These are phyloP conservation scores for Tragelaphus scriptus DNA, from an alignment of 2,113 vertebrate species.

Conservation along the genomic window DNA sequence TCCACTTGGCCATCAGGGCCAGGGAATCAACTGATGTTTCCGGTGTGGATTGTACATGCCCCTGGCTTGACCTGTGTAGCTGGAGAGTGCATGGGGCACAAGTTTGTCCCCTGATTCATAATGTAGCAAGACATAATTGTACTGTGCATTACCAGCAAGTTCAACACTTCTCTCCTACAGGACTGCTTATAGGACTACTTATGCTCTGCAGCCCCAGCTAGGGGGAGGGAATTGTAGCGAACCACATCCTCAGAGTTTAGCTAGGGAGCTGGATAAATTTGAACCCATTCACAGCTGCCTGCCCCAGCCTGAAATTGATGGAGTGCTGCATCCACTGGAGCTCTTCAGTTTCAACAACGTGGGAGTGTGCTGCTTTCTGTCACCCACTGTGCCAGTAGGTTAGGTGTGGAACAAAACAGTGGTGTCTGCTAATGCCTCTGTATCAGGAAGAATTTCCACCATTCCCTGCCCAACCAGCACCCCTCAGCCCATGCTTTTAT, in stretches of 20 bases:
- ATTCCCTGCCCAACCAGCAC: rapidly evolving
- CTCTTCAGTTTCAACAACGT: background rate
- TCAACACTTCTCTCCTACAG: background rate
- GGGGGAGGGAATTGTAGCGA: background rate
- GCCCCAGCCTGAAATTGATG: background rate
- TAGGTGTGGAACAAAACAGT: background rate
- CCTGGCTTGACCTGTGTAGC: background rate
- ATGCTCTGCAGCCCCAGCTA: background rate
- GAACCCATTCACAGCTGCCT: background rate
- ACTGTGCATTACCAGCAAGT: background rate
- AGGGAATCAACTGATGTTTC: background rate
- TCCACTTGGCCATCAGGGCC: too few relatives aligned
- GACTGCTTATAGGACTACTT: background rate
- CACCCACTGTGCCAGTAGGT: background rate
- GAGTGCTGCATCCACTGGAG: background rate
- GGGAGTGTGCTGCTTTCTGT: background rate
- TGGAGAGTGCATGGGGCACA: background rate
- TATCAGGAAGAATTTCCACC: background rate
- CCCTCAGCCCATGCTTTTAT: background rate
- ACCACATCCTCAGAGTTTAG: background rate
- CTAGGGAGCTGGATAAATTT: background rate
- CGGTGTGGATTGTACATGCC: rapidly evolving
- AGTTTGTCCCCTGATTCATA: rapidly evolving
- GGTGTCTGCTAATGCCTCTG: background rate
- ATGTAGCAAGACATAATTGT: background rate